phyloP scores from a whole-genome alignment of 2,113 vertebrate genomes.

The Festucalex cinctus region DNA sequence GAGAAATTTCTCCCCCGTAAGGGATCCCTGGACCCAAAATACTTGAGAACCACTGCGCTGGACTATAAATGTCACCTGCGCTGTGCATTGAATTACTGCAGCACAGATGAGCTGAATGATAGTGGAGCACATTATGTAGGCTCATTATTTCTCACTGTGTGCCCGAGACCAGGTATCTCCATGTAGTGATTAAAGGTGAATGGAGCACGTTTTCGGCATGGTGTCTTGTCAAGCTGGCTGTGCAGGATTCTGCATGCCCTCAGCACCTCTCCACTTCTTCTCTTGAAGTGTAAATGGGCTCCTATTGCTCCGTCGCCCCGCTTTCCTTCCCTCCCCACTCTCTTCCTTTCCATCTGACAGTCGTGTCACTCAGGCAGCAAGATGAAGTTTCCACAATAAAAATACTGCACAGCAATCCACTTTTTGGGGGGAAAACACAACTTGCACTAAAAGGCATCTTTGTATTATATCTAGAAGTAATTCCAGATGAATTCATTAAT shows the following conservation, averaged over 20 bases:
- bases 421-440: constrained; percentile 11
- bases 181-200: constrained; percentile 64
- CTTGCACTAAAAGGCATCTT: constrained; percentile 15
- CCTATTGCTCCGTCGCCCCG: constrained; percentile 42
- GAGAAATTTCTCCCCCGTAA: neutral
- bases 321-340: constrained; percentile 8
- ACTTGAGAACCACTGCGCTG: constrained; percentile 26
- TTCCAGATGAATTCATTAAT: constrained; percentile 2
- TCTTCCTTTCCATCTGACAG: constrained; percentile 35
- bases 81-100: constrained; percentile 38
- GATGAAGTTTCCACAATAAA: constrained; percentile 39
- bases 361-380: constrained; percentile 48
- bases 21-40: neutral
- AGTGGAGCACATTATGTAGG: constrained; percentile 11
- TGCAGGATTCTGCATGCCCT: constrained; percentile 49
- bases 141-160: constrained; percentile 55
- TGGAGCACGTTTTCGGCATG: constrained; percentile 56
- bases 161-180: constrained; percentile 57
- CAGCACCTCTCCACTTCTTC: constrained; percentile 52
- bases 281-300: constrained; percentile 75
- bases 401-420: constrained; percentile 3
- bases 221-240: constrained; percentile 53
- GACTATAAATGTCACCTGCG: constrained; percentile 45
- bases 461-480: constrained; percentile 11
- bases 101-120: constrained; percentile 40